phyloP scores from a whole-genome alignment of 1,140 invertebrate genomes.

The Gonioctena quinquepunctata region DNA sequence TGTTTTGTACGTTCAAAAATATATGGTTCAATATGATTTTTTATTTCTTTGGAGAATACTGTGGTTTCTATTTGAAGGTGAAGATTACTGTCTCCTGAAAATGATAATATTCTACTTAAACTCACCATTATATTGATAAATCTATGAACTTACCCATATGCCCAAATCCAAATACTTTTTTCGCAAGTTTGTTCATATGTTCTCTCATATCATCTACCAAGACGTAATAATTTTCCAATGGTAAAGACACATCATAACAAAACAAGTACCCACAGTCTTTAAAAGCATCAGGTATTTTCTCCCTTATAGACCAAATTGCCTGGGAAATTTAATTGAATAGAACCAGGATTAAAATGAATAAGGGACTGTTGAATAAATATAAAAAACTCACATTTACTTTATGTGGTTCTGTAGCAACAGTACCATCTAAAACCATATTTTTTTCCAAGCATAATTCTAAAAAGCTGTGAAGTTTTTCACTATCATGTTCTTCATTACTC shows the following conservation, averaged over 20 bases:
- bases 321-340: slow-evolving; percentile 58
- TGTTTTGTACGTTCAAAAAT: slow-evolving; percentile 83
- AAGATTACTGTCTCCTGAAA: slow-evolving; percentile 83
- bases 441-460: slow-evolving; percentile 73
- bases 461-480: slow-evolving; percentile 82
- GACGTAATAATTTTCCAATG: slow-evolving; percentile 78
- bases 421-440: slow-evolving; percentile 80
- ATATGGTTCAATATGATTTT: slow-evolving; percentile 79
- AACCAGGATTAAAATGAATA: too few species aligned
- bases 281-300: slow-evolving; percentile 80
- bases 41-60: slow-evolving; percentile 69
- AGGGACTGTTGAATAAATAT: too few species aligned
- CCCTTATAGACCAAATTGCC: slow-evolving; percentile 82
- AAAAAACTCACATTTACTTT: slow-evolving; percentile 63
- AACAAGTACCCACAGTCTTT: slow-evolving; percentile 85
- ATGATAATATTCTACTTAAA: background rate
- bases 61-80: slow-evolving; percentile 84
- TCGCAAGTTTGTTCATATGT: slow-evolving; percentile 61
- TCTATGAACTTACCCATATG: slow-evolving; percentile 74
- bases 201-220: slow-evolving; percentile 75
- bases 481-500: slow-evolving; percentile 79
- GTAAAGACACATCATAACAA: slow-evolving; percentile 93
- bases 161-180: slow-evolving; percentile 83
- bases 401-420: slow-evolving; percentile 74
- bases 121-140: background rate